Evolutionary conservation across 2,113 vertebrate species (phyloP).

Genomic region (Lycaon pictus): DNA sequence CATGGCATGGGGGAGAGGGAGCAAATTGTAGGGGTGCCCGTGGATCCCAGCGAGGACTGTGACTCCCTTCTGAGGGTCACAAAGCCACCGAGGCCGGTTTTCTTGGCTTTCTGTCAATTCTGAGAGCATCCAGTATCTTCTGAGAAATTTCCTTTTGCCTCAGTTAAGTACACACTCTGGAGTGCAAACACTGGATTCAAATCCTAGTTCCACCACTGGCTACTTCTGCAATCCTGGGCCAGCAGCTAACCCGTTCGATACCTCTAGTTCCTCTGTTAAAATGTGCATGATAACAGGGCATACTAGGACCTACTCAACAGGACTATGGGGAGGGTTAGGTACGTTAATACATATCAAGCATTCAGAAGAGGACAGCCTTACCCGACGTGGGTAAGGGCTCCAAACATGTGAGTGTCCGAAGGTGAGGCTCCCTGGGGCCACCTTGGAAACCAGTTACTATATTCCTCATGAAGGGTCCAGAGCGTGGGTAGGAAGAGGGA

Average conservation of each 20-base stretch:
- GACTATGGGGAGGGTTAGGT: background rate
- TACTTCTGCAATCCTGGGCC: background rate
- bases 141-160: background rate
- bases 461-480: background rate
- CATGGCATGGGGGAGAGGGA: no score
- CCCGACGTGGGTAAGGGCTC: background rate
- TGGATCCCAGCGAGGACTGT: background rate
- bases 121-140: background rate
- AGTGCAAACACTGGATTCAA: background rate
- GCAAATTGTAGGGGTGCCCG: accelerated
- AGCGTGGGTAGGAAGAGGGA: no score
- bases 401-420: background rate
- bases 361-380: background rate
- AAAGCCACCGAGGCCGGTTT: background rate
- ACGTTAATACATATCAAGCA: background rate
- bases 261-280: background rate
- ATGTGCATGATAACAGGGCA: background rate
- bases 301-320: background rate
- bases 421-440: background rate
- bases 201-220: background rate
- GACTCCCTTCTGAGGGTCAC: background rate
- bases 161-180: background rate
- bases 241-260: background rate
- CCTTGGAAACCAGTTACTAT: background rate
- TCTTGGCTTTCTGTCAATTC: background rate